phyloP scores from a whole-genome alignment of 2,113 vertebrate species.

The Mixornis gularis region DNA sequence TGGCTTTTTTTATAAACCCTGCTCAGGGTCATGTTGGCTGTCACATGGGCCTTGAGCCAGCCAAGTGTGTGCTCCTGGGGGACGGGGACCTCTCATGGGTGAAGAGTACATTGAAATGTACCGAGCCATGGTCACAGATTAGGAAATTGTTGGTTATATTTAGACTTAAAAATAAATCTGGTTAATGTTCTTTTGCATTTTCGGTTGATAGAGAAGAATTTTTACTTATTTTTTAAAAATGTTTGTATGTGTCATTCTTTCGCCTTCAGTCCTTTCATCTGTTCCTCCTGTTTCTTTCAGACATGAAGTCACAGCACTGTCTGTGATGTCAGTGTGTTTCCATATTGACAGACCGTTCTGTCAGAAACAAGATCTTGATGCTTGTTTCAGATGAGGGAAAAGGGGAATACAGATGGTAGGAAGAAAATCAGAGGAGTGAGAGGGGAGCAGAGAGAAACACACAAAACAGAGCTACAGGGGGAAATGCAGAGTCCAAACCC shows the following conservation, averaged over 20 bases:
- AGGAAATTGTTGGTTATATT: constrained; percentile 11
- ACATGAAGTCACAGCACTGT: constrained; percentile 59
- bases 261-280: constrained; percentile 43
- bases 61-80: not conserved
- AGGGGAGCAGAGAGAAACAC: not conserved
- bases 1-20: not conserved
- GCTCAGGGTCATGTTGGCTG: not conserved
- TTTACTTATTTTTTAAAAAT: constrained; percentile 20
- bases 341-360: constrained; percentile 56
- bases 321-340: constrained; percentile 61
- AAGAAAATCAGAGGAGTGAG: constrained; percentile 33
- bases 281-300: constrained; percentile 55
- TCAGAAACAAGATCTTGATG: constrained; percentile 59
- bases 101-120: not conserved
- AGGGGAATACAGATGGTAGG: constrained; percentile 49
- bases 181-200: constrained; percentile 1
- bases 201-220: not conserved
- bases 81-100: not conserved
- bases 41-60: not conserved
- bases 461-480: not conserved
- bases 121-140: not conserved
- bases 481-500: not conserved
- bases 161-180: constrained; percentile 11
- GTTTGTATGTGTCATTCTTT: constrained; percentile 36
- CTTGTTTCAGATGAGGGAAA: constrained; percentile 60